Conservation (phyloP, 1,140 invertebrate species). For the Drosophila subobscura region DNA sequence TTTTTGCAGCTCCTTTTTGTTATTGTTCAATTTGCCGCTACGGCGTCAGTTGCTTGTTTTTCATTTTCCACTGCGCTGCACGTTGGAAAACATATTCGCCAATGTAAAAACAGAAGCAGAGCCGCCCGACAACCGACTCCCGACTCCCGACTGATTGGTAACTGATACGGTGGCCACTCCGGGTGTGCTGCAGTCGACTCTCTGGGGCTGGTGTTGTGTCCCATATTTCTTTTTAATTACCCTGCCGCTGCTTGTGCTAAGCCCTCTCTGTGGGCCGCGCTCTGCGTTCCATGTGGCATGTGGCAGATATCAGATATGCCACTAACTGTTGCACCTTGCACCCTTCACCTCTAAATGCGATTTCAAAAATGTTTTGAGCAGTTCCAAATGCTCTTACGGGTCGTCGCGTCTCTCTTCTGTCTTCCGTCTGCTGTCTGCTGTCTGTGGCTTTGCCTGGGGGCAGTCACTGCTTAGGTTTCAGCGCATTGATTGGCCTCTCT, state of each 20-base stretch:
- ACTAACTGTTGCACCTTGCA: constrained; percentile 24
- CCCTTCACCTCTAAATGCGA: constrained; percentile 74
- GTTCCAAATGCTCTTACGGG: constrained; percentile 69
- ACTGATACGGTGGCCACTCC: constrained; percentile 30
- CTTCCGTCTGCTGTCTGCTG: too few relatives aligned
- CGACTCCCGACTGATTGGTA: constrained; percentile 22
- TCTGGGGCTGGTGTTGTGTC: constrained; percentile 8
- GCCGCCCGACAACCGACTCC: constrained; percentile 10
- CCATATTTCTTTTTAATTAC: constrained; percentile 57
- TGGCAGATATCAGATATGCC: constrained; percentile 53
- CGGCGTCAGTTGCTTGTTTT: constrained; percentile 16
- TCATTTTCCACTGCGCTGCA: constrained; percentile 12
- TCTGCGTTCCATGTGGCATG: not conserved
- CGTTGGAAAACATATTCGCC: too few relatives aligned
- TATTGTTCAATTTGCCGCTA: constrained; percentile 38
- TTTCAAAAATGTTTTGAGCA: constrained; percentile 77
- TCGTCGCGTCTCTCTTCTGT: constrained; percentile 1
- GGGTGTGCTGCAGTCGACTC: not conserved
- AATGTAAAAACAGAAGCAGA: constrained; percentile 5
- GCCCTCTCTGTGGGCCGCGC: constrained; percentile 13
- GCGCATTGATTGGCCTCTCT: constrained; percentile 2
- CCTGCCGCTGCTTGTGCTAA: constrained; percentile 39
- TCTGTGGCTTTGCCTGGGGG: constrained; percentile 9
- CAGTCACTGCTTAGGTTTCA: constrained; percentile 60
- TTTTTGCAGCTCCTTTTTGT: constrained; percentile 3